Percentiles rank a stretch among this genome's conserved stretches.
These are phyloP conservation scores for Meles meles DNA, from an alignment of 2,113 vertebrate genomes.

Conservation along the genomic window DNA sequence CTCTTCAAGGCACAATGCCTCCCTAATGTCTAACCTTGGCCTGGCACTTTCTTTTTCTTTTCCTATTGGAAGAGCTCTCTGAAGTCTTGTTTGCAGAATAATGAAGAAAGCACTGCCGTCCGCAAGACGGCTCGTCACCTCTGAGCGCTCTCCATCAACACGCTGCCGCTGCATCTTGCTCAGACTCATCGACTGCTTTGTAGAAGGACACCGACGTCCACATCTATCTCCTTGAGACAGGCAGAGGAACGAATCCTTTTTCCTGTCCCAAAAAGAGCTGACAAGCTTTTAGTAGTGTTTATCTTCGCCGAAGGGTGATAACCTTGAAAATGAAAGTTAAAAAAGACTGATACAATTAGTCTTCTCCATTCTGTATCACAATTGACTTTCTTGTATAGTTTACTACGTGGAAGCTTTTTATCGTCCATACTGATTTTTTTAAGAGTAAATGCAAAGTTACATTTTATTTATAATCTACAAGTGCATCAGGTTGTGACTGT, in stretches of 20 bases:
- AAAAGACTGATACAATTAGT: conserved; percentile 45
- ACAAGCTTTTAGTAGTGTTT: conserved; percentile 64
- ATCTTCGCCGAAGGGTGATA: conserved; percentile 62
- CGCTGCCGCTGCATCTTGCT: conserved; percentile 57
- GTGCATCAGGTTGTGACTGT: not conserved
- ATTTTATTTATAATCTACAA: conserved; percentile 1
- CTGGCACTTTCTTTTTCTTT: not conserved
- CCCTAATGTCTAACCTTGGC: conserved; percentile 38
- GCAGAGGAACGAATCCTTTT: conserved; percentile 48
- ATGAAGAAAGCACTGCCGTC: conserved; percentile 24
- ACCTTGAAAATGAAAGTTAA: conserved; percentile 71
- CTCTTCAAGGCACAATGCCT: not conserved
- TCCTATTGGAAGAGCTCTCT: not conserved
- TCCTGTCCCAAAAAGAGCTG: conserved; percentile 47
- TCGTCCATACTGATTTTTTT: not conserved
- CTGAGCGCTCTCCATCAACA: conserved; percentile 10
- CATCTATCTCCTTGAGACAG: conserved; percentile 62
- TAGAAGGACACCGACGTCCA: conserved; percentile 43
- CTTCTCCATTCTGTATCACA: not conserved
- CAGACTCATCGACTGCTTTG: conserved; percentile 35
- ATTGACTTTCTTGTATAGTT: not conserved
- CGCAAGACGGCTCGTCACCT: conserved; percentile 10
- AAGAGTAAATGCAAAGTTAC: not conserved
- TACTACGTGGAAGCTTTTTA: not conserved
- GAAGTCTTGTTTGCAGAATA: conserved; percentile 48